These are phyloP conservation scores for Leucophora obtusa DNA, from an alignment of 2,888 invertebrate genomes.

Conservation along the genomic window DNA sequence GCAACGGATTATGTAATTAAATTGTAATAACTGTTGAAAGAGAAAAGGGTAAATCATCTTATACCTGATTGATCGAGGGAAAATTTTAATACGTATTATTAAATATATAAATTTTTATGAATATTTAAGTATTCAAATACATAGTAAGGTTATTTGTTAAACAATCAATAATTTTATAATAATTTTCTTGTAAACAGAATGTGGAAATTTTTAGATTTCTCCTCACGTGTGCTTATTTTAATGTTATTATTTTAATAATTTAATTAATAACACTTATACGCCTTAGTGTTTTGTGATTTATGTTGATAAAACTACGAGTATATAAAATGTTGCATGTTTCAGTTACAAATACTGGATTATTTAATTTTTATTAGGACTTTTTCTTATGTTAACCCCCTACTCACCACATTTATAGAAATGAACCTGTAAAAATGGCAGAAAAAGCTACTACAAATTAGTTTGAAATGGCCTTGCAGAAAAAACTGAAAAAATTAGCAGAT, in stretches of 20 bases:
- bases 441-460: too few relatives aligned
- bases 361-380: too few relatives aligned
- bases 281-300: neutral
- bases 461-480: too few relatives aligned
- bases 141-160: neutral
- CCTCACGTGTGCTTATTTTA: neutral
- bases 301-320: neutral
- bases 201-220: neutral
- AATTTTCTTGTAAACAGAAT: neutral
- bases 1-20: neutral
- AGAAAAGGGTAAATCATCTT: neutral
- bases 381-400: too few relatives aligned
- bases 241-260: neutral
- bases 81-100: too few relatives aligned
- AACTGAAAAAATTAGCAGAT: too few relatives aligned
- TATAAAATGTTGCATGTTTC: too few relatives aligned
- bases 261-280: neutral
- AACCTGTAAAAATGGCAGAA: too few relatives aligned
- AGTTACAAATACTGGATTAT: too few relatives aligned
- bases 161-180: neutral
- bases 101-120: neutral
- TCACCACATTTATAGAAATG: too few relatives aligned
- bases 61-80: too few relatives aligned
- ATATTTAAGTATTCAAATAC: neutral
- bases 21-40: neutral